phyloP scores from a whole-genome alignment of 2,888 invertebrate species.

The Drosophila monieri region DNA sequence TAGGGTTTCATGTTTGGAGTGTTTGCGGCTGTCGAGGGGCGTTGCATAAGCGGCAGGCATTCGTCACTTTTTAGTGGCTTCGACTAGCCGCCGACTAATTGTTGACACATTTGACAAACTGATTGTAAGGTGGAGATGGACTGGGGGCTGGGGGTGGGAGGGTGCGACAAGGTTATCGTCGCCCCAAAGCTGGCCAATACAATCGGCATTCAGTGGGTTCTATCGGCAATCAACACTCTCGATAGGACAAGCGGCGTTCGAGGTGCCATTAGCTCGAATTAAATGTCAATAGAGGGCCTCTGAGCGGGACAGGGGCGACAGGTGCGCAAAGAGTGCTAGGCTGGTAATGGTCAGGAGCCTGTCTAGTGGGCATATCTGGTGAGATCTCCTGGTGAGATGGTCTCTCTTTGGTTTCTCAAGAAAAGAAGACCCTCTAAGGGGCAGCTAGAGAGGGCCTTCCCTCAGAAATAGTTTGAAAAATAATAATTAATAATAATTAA shows the following conservation, averaged over 20 bases:
- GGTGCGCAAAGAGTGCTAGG: constrained; percentile 19
- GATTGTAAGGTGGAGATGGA: constrained; percentile 9
- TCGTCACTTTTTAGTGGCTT: constrained; percentile 51
- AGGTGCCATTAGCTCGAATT: constrained; percentile 70
- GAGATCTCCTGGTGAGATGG: constrained; percentile 12
- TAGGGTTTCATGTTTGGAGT: constrained; percentile 30
- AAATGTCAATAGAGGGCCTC: constrained; percentile 64
- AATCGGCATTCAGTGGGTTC: constrained; percentile 9
- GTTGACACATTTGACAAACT: constrained; percentile 65
- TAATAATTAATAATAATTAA: too few species aligned
- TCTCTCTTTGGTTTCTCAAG: constrained; percentile 24
- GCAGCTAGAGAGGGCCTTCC: too few species aligned
- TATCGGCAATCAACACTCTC: constrained; percentile 41
- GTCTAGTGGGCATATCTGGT: constrained; percentile 11
- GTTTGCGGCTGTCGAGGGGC: constrained; percentile 10
- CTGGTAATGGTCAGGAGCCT: constrained; percentile 16
- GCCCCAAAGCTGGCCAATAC: constrained; percentile 45
- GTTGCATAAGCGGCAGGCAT: constrained; percentile 37
- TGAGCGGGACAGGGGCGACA: constrained; percentile 27
- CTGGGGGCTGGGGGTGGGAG: neutral
- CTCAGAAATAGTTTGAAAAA: too few species aligned
- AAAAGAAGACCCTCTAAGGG: neutral
- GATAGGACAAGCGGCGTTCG: constrained; percentile 58
- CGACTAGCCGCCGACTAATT: constrained; percentile 65
- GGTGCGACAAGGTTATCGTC: constrained; percentile 63